Evolutionary conservation across 2,113 vertebrate genomes (phyloP).

Genomic region (Cheirogaleus medius): DNA sequence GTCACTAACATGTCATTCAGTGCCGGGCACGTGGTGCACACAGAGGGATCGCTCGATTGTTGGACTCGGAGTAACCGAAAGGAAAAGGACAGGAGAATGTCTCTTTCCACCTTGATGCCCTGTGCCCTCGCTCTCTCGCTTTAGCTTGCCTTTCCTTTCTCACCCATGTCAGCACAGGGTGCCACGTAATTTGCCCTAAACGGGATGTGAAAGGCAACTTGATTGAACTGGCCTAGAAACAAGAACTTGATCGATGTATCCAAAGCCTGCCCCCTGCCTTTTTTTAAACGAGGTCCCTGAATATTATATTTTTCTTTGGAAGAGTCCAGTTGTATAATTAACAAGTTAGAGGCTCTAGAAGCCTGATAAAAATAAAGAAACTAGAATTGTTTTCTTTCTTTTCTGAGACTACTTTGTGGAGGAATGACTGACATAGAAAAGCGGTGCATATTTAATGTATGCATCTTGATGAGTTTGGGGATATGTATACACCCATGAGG

Average conservation of each 20-base stretch:
- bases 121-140: accelerated
- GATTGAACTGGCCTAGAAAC: not conserved
- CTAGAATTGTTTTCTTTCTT: not conserved
- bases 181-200: accelerated
- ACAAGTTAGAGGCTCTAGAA: not conserved
- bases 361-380: not conserved
- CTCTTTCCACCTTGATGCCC: accelerated
- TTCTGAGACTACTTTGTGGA: not conserved
- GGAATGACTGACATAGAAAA: not conserved
- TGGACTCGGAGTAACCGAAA: not conserved
- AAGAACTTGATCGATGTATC: not conserved
- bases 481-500: no score
- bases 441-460: not conserved
- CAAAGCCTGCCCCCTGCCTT: not conserved
- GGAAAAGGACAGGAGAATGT: not conserved
- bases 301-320: not conserved
- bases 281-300: not conserved
- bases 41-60: not conserved
- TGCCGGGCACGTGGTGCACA: not conserved
- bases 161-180: accelerated
- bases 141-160: not conserved
- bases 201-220: no score
- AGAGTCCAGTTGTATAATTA: not conserved
- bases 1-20: not conserved
- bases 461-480: not conserved